These are phyloP conservation scores for Zaprionus kolodkinae DNA, from an alignment of 1,140 invertebrate species.

Conservation along the genomic window DNA sequence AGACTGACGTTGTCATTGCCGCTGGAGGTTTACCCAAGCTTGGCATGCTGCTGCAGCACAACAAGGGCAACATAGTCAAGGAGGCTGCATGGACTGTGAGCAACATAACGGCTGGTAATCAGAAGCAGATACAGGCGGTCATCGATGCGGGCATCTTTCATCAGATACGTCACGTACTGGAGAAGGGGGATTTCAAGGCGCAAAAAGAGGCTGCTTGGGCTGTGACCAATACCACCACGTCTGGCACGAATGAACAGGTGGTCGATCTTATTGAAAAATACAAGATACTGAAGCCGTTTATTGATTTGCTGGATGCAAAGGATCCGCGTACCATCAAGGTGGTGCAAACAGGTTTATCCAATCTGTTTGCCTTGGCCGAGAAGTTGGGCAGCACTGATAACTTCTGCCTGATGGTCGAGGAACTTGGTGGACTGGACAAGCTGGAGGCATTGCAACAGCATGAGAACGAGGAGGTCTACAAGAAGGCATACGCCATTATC, in stretches of 20 bases:
- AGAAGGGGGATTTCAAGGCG: constrained; percentile 96
- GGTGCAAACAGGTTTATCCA: constrained; percentile 94
- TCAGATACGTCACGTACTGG: constrained; percentile 85
- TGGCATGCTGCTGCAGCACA: constrained; percentile 89
- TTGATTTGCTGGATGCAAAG: constrained; percentile 91
- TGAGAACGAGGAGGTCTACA: constrained; percentile 98
- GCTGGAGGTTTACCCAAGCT: constrained; percentile 91
- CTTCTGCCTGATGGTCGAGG: constrained; percentile 93
- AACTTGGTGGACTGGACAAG: constrained; percentile 95
- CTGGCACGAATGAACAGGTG: constrained; percentile 94
- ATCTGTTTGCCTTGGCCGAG: constrained; percentile 89
- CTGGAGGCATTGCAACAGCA: constrained; percentile 97
- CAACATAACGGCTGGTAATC: constrained; percentile 98
- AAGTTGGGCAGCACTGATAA: constrained; percentile 91
- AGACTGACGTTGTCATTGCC: constrained; percentile 96
- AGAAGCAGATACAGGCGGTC: constrained; percentile 96
- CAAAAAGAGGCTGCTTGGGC: constrained; percentile 99
- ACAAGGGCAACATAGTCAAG: constrained; percentile 90
- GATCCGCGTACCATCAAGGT: constrained; percentile 92
- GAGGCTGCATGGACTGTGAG: constrained; percentile 99
- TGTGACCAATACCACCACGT: constrained; percentile 98
- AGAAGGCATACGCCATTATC: constrained; percentile 91
- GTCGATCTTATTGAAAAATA: constrained; percentile 90
- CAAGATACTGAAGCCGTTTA: constrained; percentile 95
- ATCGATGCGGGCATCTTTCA: constrained; percentile 89